These are phyloP conservation scores for Loxodonta africana DNA, from an alignment of 2,113 vertebrate species.

Conservation along the genomic window DNA sequence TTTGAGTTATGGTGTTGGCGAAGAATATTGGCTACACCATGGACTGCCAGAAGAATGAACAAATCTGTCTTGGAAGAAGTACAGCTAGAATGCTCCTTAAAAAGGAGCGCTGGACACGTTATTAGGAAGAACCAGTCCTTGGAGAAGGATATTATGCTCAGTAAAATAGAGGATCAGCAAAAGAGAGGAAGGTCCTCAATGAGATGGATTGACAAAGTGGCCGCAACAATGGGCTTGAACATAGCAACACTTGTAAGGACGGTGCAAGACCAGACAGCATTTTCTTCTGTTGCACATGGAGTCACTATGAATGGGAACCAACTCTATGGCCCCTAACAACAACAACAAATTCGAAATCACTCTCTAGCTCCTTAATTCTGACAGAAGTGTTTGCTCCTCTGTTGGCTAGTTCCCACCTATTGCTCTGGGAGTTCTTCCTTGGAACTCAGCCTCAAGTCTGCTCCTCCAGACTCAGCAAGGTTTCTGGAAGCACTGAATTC, in stretches of 20 bases:
- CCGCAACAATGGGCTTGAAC: not conserved
- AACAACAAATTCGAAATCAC: not conserved
- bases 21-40: not conserved
- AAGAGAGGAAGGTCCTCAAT: not conserved
- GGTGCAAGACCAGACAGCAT: not conserved
- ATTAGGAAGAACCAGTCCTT: not conserved
- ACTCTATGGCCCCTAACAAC: not conserved
- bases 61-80: not conserved
- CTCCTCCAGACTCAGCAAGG: not conserved
- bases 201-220: not conserved
- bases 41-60: not conserved
- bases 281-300: not conserved
- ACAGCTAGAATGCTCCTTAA: not conserved
- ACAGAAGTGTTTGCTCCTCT: not conserved
- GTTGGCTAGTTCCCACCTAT: not conserved
- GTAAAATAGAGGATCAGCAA: not conserved
- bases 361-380: not conserved
- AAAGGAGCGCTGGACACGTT: not conserved
- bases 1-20: not conserved
- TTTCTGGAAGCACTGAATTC: not conserved
- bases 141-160: not conserved
- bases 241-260: not conserved
- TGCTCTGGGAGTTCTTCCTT: not conserved
- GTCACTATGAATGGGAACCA: not conserved
- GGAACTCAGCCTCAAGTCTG: not conserved